These are phyloP conservation scores for Saxicola maurus DNA, from an alignment of 2,797 vertebrate species.

Conservation along the genomic window DNA sequence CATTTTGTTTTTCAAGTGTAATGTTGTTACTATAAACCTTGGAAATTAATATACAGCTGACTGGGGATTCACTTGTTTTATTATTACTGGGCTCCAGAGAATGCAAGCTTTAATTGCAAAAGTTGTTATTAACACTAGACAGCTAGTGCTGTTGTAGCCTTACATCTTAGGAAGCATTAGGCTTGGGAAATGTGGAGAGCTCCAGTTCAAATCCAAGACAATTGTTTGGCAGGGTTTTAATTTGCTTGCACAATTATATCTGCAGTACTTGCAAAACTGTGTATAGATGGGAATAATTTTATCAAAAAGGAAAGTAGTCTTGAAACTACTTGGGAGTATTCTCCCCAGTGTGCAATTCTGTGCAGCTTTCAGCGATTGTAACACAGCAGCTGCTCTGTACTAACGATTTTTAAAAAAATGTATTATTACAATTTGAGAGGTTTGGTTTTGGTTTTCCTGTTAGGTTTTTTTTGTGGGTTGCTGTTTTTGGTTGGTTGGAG, in stretches of 20 bases:
- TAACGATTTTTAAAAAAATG: rapidly evolving
- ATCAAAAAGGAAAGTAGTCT: neutral
- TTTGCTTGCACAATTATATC: neutral
- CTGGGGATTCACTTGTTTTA: neutral
- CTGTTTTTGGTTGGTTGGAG: neutral
- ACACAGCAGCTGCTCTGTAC: neutral
- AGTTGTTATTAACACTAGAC: neutral
- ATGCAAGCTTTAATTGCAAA: neutral
- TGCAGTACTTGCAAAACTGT: neutral
- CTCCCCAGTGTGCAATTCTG: neutral
- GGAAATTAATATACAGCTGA: neutral
- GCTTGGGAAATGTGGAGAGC: neutral
- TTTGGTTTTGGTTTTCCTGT: neutral
- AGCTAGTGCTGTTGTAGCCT: neutral
- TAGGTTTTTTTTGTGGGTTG: no score
- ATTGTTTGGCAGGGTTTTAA: neutral
- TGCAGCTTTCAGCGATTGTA: neutral
- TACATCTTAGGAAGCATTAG: neutral
- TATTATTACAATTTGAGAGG: neutral
- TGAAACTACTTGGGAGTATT: neutral
- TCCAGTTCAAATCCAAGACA: neutral
- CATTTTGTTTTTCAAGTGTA: neutral
- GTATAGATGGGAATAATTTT: neutral
- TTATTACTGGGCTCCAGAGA: neutral
- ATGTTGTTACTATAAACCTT: neutral